phyloP scores from a whole-genome alignment of 1,140 invertebrate species.

The Cydia splendana region DNA sequence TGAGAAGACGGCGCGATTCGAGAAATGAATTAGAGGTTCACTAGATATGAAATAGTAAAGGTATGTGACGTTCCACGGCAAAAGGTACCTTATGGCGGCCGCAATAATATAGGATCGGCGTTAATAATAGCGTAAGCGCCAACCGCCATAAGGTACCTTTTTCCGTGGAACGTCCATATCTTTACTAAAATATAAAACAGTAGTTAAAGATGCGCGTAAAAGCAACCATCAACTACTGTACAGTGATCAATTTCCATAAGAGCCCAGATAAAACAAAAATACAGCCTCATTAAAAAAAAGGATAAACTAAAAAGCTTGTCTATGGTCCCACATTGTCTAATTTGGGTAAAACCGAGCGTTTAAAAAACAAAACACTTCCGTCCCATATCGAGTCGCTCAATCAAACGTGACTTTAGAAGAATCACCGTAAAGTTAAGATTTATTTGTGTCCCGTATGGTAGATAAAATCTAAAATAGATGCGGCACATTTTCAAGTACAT shows the following conservation, averaged over 20 bases:
- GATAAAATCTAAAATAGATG: slow-evolving; percentile 50
- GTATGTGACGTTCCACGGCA: no score
- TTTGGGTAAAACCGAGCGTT: slow-evolving; percentile 18
- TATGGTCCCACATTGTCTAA: slow-evolving; percentile 7
- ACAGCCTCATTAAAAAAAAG: not conserved
- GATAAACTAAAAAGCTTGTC: not conserved
- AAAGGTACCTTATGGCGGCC: no score
- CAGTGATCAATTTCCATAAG: not conserved
- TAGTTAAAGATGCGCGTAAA: not conserved
- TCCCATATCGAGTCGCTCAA: slow-evolving; percentile 17
- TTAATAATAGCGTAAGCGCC: no score
- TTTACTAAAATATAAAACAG: no score
- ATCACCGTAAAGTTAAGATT: slow-evolving; percentile 55
- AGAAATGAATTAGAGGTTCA: no score
- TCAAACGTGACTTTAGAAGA: slow-evolving; percentile 23
- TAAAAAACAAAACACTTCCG: slow-evolving; percentile 31
- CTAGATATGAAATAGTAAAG: no score
- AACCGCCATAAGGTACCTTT: no score
- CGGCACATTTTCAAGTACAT: not conserved
- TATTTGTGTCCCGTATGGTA: slow-evolving; percentile 56
- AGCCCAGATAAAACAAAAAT: not conserved
- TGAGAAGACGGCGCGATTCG: no score
- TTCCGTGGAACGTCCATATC: no score
- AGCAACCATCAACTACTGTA: not conserved
- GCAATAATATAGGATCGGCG: no score